These are phyloP conservation scores for Meandrina meandrites DNA, from an alignment of 92 coral and sea anemone genomes.

Conservation along the genomic window DNA sequence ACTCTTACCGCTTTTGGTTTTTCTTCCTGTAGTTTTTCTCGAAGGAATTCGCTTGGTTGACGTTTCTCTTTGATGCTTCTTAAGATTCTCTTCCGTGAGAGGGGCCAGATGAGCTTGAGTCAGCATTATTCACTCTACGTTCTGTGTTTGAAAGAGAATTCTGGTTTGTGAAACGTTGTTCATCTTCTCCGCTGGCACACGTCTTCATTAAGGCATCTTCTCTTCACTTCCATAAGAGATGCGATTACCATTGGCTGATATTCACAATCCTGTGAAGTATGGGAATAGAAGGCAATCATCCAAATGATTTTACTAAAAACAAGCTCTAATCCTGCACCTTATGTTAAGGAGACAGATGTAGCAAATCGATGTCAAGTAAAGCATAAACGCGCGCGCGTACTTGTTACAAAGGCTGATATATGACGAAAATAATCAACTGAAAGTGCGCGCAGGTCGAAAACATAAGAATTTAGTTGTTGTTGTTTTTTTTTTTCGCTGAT, in stretches of 20 bases:
- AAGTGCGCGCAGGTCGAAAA: background rate
- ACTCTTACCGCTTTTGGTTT: conserved; percentile 5
- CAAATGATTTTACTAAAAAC: background rate
- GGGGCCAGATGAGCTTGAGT: conserved; percentile 41
- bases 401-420: background rate
- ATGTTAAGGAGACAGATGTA: background rate
- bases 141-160: background rate
- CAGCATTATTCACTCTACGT: conserved; percentile 14
- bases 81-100: conserved; percentile 65
- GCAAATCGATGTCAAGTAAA: background rate
- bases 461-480: no score
- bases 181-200: conserved; percentile 10
- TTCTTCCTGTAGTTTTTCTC: conserved; percentile 16
- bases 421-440: background rate
- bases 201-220: background rate
- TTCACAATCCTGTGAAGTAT: background rate
- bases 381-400: background rate
- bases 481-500: no score
- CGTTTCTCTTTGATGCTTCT: conserved; percentile 52
- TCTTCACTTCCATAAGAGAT: background rate
- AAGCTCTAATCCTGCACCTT: background rate
- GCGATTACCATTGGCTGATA: background rate
- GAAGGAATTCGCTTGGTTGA: background rate
- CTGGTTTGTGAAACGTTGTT: background rate
- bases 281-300: background rate